phyloP scores from a whole-genome alignment of 2,113 vertebrate species.

The Zosterops japonicus region DNA sequence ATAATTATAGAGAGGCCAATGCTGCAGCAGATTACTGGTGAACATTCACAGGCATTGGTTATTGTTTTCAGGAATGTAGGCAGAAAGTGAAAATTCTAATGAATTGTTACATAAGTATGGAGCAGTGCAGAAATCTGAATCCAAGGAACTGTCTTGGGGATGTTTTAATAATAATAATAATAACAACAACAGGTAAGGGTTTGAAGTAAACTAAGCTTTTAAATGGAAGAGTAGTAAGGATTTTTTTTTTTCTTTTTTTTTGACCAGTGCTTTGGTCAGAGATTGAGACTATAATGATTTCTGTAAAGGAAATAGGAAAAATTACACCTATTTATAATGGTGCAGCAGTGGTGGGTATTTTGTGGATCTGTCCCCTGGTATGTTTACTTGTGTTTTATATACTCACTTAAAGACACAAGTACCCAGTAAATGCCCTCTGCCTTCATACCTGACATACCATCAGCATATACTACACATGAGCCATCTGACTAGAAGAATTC shows the following conservation, averaged over 20 bases:
- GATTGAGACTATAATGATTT: not conserved
- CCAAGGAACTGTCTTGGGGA: not conserved
- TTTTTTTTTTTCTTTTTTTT: not conserved
- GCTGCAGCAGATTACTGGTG: not conserved
- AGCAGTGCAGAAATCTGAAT: not conserved
- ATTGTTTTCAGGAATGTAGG: constrained; percentile 24
- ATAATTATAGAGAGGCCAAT: not conserved
- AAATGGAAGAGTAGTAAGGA: not conserved
- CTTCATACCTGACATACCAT: not conserved
- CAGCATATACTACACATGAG: not conserved
- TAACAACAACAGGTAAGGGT: not conserved
- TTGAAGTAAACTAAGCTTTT: not conserved
- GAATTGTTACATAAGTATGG: not conserved
- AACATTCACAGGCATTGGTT: constrained; percentile 11
- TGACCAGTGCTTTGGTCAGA: not conserved
- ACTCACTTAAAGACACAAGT: not conserved
- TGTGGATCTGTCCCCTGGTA: not conserved
- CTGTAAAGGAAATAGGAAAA: not conserved
- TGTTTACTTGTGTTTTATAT: not conserved
- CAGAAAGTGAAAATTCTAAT: not conserved
- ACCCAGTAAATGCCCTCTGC: not conserved
- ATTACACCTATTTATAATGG: not conserved
- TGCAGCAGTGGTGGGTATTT: not conserved
- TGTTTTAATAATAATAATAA: not conserved
- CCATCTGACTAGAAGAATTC: not conserved